Evolutionary conservation across 2,888 invertebrate genomes (phyloP), one percentile per base, ranked within the genome.

Genomic region (Xestia xanthographa): DNA sequence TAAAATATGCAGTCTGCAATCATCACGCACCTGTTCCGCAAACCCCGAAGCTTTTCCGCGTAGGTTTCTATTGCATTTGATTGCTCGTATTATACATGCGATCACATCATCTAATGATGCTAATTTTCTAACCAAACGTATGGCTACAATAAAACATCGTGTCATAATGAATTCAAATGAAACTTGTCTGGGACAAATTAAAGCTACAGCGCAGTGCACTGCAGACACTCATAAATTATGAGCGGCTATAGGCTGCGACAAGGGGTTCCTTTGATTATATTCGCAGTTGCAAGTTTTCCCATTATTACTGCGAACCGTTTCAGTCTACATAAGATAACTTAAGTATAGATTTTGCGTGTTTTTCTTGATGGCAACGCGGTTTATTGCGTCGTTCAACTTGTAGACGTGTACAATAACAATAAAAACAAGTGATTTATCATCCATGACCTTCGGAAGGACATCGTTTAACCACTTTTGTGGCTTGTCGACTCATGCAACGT

Each of bases 181-280:
- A 83, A 84, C 83, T 84, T 88, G 89, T 86, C 90, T 80, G 85
- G 86, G 88, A 77, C 85, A 87, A 91, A 91, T 91, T 91, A 87
- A 86, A 88, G 87, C 85, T 86, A 84, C 87, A 82, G 75, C 79
- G 82, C 82, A 82, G 87, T 87, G 87, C 83, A 91, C 81, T 91
- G 90, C 90, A 89, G 90, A 87, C 84, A 76, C 87, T 89, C 86
- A 92, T 93, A 90, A 93, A 92, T 93, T 91, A 93, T 92, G 86
- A 83, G 90, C 83, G 87, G 83, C 85, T 89, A 89, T 90, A 86
- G 86, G 86, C 79, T 72, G 77, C 82, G 83, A 72, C 78, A 68
- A 84, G 83, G 81, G 81, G 87, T 72, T 87, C 83, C 79, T 81
- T 86, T 76, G 81, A 83, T 87, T 82, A 77, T 79, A 78, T 84